Evolutionary conservation across 2,888 invertebrate genomes (phyloP), one percentile per base, ranked within the genome.

Genomic region (Tipula lateralis): DNA sequence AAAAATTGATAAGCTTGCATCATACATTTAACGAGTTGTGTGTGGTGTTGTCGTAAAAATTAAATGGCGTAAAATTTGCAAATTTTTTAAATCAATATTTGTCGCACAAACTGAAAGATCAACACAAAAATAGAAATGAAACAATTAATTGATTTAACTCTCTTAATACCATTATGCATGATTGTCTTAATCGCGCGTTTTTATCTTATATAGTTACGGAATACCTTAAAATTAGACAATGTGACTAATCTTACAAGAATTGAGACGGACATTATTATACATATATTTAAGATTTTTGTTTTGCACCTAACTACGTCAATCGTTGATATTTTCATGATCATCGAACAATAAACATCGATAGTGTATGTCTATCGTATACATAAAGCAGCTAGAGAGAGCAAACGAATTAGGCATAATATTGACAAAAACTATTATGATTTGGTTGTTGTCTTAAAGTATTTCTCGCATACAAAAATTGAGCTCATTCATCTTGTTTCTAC

Each of bases 191-290:
- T 24, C 24, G 19, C 24, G 66, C 9, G 19, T 24, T 19, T 24
- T 0, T 66, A 5, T 24, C 24, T 44, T 16, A n/a, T 16, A 44
- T 1, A 19, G 66, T 66, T 66, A 66, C 66, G 66, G 66, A 24
- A 66, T 66, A 66, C 66, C 66, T 66, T 66, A 66, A 66, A 66
- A 66, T 66, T 66, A 66, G 66, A 66, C 66, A 66, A 66, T 66
- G 66, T 66, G 66, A 66, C 66, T 66, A 66, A 66, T 66, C 24
- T 7, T 2, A 66, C 12, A 66, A 24, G 66, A 66, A 66, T 66
- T 24, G 24, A 66, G 66, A 66, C 66, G 66, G 66, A 66, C 66
- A 24, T 66, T 66, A 24, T 24, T 66, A 24, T 24, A 66, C 44
- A 7, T 2, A 24, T 66, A 66, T 19, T 66, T 66, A 66, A 66